These are phyloP conservation scores for Palythoa heliodiscus DNA, from an alignment of 92 coral and sea anemone genomes.

Conservation along the genomic window DNA sequence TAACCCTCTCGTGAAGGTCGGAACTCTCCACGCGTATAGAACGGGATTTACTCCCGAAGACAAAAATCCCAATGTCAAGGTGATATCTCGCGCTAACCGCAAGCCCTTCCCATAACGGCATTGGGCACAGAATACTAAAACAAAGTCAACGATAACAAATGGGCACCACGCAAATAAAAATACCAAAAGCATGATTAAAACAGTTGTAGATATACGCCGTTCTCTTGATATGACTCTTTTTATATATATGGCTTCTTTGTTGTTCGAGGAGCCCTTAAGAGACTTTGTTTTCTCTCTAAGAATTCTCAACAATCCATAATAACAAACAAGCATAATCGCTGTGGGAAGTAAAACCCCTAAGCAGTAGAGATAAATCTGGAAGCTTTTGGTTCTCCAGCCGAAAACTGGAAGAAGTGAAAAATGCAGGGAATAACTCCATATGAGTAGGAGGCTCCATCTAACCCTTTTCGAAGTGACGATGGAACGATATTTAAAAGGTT, in stretches of 20 bases:
- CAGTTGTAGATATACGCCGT: slow-evolving; percentile 74
- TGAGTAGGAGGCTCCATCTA: slow-evolving; percentile 55
- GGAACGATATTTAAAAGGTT: slow-evolving; percentile 71
- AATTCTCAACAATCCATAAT: slow-evolving; percentile 65
- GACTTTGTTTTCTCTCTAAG: slow-evolving; percentile 56
- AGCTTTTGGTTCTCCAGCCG: slow-evolving; percentile 79
- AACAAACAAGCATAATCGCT: slow-evolving; percentile 64
- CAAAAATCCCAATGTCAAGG: slow-evolving; percentile 74
- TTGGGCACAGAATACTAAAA: slow-evolving; percentile 66
- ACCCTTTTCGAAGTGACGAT: slow-evolving; percentile 60
- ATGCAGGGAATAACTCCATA: slow-evolving; percentile 75
- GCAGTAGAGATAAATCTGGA: slow-evolving; percentile 74
- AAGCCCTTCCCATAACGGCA: slow-evolving; percentile 63
- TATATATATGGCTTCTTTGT: slow-evolving; percentile 54
- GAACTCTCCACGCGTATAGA: slow-evolving; percentile 83
- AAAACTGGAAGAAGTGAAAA: slow-evolving; percentile 75
- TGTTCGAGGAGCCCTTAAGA: slow-evolving; percentile 47
- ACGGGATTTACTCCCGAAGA: slow-evolving; percentile 84
- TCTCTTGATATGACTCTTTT: slow-evolving; percentile 67
- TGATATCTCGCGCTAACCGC: slow-evolving; percentile 68
- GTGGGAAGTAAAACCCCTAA: slow-evolving; percentile 74
- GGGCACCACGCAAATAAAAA: slow-evolving; percentile 86
- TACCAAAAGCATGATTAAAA: slow-evolving; percentile 74
- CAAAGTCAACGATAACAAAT: slow-evolving; percentile 68
- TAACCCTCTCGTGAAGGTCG: slow-evolving; percentile 65